A percentile compares a stretch with the other conserved stretches of the same genome.
Conservation (phyloP, 2,888 invertebrate species). For the Ashinkailepas kermadecensis region DNA sequence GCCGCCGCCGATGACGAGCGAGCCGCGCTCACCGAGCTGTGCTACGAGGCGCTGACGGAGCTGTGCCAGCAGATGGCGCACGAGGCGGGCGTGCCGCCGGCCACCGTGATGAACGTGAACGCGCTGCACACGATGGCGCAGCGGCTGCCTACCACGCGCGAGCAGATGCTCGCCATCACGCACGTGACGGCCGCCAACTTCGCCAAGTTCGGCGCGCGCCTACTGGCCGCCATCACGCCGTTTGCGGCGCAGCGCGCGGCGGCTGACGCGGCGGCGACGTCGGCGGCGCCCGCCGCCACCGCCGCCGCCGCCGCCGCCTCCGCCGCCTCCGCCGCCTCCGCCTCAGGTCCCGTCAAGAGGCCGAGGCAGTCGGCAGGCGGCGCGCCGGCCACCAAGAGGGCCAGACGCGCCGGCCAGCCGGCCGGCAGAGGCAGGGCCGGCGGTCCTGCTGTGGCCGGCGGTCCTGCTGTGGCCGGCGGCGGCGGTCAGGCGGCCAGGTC, state of each 20-base stretch:
- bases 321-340: not conserved
- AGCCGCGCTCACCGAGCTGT: not conserved
- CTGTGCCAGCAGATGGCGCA: not conserved
- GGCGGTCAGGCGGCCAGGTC: not conserved
- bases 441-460: not conserved
- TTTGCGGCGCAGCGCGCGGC: conserved; percentile 16
- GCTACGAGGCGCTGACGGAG: not conserved
- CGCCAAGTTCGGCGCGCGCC: conserved; percentile 31
- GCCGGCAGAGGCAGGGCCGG: not conserved
- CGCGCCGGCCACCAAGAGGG: not conserved
- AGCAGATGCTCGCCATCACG: conserved; percentile 71
- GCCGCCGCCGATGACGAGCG: not conserved
- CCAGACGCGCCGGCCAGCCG: too few species aligned
- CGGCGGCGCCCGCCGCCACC: not conserved
- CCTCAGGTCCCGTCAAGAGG: too few species aligned
- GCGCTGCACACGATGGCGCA: conserved; percentile 55
- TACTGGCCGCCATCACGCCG: conserved; percentile 32
- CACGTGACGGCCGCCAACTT: conserved; percentile 61
- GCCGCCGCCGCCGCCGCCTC: not conserved
- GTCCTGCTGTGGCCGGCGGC: too few species aligned
- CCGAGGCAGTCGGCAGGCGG: not conserved
- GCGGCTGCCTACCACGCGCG: conserved; percentile 61
- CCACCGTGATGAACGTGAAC: conserved; percentile 19
- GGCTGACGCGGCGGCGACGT: not conserved
- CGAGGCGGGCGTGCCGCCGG: not conserved